A percentile compares a stretch with the other conserved stretches of the same genome.
Conservation (phyloP, 2,113 vertebrate species). For the Eurypyga helias region DNA sequence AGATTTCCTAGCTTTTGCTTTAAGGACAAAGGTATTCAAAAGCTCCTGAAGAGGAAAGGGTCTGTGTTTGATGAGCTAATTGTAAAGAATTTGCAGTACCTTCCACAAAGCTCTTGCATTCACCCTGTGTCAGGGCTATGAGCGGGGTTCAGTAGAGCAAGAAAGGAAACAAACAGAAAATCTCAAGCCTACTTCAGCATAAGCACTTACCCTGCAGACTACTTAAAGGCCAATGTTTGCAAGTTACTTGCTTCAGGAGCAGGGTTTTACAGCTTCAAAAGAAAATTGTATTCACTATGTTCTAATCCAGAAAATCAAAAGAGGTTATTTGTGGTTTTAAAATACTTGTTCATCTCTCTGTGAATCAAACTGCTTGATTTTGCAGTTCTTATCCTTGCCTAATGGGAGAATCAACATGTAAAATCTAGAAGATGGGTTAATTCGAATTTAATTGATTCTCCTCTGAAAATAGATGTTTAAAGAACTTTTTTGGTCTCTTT, state of each 20-base stretch:
- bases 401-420: background rate
- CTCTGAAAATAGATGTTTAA: background rate
- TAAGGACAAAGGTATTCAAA: background rate
- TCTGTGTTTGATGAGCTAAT: background rate
- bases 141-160: background rate
- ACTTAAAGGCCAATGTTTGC: background rate
- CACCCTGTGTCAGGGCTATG: background rate
- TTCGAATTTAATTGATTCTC: background rate
- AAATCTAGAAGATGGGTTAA: background rate
- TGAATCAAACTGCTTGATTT: background rate
- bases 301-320: background rate
- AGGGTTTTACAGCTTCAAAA: background rate
- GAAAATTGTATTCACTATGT: background rate
- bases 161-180: background rate
- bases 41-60: background rate
- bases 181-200: background rate
- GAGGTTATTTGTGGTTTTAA: background rate
- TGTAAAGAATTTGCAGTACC: background rate
- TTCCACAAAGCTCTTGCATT: background rate
- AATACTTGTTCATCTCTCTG: background rate
- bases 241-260: background rate
- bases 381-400: background rate
- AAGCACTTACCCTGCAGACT: background rate
- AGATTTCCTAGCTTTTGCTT: background rate
- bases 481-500: background rate